Evolutionary conservation across 2,113 vertebrate genomes (phyloP).

Genomic region (Oxyura jamaicensis): DNA sequence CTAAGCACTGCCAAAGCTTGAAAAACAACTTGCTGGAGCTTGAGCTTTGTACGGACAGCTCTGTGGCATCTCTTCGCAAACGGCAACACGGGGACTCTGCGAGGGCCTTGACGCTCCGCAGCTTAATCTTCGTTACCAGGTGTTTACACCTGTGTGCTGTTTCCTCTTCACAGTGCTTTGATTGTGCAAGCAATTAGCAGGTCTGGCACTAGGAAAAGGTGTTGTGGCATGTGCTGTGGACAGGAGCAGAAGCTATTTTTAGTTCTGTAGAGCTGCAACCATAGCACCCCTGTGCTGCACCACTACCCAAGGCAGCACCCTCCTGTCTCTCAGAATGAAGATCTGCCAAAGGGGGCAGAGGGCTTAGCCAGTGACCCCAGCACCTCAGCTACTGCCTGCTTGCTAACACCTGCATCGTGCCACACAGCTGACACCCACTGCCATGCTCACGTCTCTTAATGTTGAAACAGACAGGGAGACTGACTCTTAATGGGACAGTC

Average conservation of each 20-base stretch:
- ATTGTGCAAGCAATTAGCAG: not conserved
- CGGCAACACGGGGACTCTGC: not conserved
- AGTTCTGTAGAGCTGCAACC: not conserved
- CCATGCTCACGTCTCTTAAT: fast-evolving
- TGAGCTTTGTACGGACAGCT: not conserved
- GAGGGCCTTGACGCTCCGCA: not conserved
- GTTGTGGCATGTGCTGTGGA: not conserved
- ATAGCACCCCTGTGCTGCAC: not conserved
- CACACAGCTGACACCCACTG: fast-evolving
- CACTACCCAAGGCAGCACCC: not conserved
- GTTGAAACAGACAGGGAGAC: fast-evolving
- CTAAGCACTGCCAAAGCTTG: not conserved
- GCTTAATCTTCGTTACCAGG: not conserved
- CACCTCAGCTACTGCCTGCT: not conserved
- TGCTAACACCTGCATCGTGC: fast-evolving
- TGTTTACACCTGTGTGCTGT: not conserved
- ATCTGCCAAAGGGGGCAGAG: not conserved
- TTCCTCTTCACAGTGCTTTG: not conserved
- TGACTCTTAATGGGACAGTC: not conserved
- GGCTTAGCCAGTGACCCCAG: not conserved
- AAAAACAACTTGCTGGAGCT: not conserved
- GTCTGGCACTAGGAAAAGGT: not conserved
- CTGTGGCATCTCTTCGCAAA: not conserved
- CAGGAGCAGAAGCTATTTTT: not conserved
- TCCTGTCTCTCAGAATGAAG: too few species aligned